Base-by-base conservation (phyloP, 2,113 vertebrate genomes). In the Oophaga pumilio region DNA sequence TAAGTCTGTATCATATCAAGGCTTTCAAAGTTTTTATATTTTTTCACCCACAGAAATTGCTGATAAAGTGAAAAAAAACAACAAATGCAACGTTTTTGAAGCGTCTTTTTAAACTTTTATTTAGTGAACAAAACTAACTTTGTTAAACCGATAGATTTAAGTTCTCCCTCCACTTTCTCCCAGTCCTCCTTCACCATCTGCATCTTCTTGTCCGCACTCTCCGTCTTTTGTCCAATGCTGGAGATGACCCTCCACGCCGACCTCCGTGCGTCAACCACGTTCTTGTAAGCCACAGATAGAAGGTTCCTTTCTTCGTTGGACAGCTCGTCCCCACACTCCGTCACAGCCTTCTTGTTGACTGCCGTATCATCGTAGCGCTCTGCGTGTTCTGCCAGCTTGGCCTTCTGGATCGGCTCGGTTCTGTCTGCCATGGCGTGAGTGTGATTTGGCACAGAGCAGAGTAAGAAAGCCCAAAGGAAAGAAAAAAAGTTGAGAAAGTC, bases 361-460 rank as follows among this genome's bases (percentile, higher is more conserved):
- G 97, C 97, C 98, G 99, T 99, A 91, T 99, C 98, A 62, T 99
- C 98, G 79, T 99, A 99, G 93, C 97, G 97, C 94, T 99, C 98
- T 85, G 97, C 97, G 92, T 99, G 98, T 92, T 99, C 97, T 43
- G 98, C 97, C 95, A 99, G 94, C 94, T 99, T 99, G 94, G 98
- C 98, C 93, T 95, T 97, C 92, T 97, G 96, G 93, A 99, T 97
- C 90, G 96, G 94, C 93, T 97, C 96, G 90, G 93, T 93, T 94
- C 94, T 97, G 91, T 97, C 96, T 76, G 56, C 18, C 97, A 98
- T 98, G 91, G 93, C 94, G 83, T 81, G 6, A 93, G 88, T 88
- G 89, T 86, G 89, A 57, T 74, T 49, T 82, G 69, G 68, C 33
- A 53, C 24, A 53, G 6, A 77, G 71, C 49, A 17, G 82, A 71